Evolutionary conservation across 2,888 invertebrate species (phyloP), one percentile per base, ranked within the genome.

Genomic region (Erebia palarica): DNA sequence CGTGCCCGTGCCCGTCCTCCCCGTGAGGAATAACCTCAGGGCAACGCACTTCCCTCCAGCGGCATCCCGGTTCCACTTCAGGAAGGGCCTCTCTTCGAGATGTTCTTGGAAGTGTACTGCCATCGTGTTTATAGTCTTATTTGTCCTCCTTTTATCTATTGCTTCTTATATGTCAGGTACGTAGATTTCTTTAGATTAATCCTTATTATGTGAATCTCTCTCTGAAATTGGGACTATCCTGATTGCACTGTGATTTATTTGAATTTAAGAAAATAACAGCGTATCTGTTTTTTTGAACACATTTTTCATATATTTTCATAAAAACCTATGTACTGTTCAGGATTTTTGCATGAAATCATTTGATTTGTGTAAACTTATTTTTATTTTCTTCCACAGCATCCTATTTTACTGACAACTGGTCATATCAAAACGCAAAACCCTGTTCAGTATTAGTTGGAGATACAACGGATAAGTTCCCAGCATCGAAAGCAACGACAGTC

Each of bases 41-140:
- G 95, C 96, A 77, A 95, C 96, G 82, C 96, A 96, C 89, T 97
- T 96, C 86, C 95, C 96, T 77, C 95, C 94, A 59, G 93, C 95
- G 36, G 94, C 94, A 78, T 96, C 96, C 79, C 95, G 97, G 82
- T 97, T 97, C 93, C 97, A 97, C 91, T 97, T 97, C 91, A 96
- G 96, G 86, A 97, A 97, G 94, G 97, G 97, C 80, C 94, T 97
- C 81, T 96, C 97, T 71, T 96, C 97, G 80, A 95, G 95, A 82
- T 98, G 98, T 92, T 97, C 97, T 76, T 98, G 98, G 97, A 97
- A 97, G 90, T 97, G 98, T 91, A 96, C 97, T 79, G 97, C 98
- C 76, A 96, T 98, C 86, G 95, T 96, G 79, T 96, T 97, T 86
- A 96, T 98, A 85, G 95, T 97, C 89, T 94, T 98, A 81, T 96